Evolutionary conservation across 2,113 vertebrate genomes (phyloP).

Genomic region (Nestor notabilis): DNA sequence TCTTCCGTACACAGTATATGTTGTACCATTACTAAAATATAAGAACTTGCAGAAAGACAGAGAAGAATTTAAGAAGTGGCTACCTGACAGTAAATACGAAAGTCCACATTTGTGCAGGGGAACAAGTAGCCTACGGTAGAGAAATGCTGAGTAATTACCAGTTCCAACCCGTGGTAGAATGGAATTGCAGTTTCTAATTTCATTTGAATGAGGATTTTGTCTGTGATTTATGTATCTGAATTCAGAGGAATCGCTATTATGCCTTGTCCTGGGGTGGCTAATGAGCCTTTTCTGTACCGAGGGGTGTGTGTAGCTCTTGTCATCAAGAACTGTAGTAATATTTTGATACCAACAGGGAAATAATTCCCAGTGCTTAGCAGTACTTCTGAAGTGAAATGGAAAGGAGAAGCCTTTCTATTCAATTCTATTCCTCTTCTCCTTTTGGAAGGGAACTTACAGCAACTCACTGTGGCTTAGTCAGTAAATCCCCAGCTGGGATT

Average conservation of each 20-base stretch:
- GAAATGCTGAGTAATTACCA: not conserved
- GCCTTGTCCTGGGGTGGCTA: not conserved
- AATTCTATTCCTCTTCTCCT: constrained; percentile 56
- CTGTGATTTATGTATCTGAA: not conserved
- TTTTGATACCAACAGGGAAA: constrained; percentile 10
- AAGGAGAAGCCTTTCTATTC: constrained; percentile 32
- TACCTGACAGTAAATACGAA: not conserved
- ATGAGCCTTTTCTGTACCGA: not conserved
- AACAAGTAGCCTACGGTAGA: not conserved
- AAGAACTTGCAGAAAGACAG: not conserved
- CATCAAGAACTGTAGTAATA: not conserved
- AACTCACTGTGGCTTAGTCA: constrained; percentile 63
- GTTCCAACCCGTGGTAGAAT: not conserved
- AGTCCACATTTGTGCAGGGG: not conserved
- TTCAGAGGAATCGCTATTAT: not conserved
- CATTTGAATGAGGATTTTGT: not conserved
- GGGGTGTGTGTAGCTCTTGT: not conserved
- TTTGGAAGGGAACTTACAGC: constrained; percentile 25
- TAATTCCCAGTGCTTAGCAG: not conserved
- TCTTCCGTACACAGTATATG: not conserved
- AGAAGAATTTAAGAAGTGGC: not conserved
- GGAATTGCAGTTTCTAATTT: not conserved
- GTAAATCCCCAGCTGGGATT: constrained; percentile 71
- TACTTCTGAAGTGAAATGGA: not conserved
- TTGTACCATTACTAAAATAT: not conserved